Base-by-base conservation (phyloP, 2,113 vertebrate genomes). In the Urocynchramus pylzowi region DNA sequence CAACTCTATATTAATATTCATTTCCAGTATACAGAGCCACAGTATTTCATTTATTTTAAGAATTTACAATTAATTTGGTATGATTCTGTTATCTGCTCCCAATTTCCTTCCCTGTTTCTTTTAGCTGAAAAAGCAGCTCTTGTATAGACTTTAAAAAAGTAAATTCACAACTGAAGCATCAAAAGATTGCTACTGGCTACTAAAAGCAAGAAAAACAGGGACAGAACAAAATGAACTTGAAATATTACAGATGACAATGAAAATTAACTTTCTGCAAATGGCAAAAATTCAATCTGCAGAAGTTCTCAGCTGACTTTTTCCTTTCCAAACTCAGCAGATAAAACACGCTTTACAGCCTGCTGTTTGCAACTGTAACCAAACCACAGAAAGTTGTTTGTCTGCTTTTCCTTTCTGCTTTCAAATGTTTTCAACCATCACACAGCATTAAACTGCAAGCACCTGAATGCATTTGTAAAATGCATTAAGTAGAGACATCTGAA, bases 11-110 rank as follows among this genome's bases (percentile, higher is more conserved):
- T 95, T 97, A 96, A 96, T 97, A 95, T 97, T 96, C 90, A 95
- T 84, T 95, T 97, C 87, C 93, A 95, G 76, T 97, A 96, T 84
- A 97, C 35, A 91, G 52, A 96, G 81, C 79, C 91, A 95, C 86
- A 94, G 96, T 96, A 96, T 97, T 97, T 97, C 96, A 97, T 97
- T 97, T 96, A 97, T 97, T 97, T 95, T 97, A 97, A 97, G 96
- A 97, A 97, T 97, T 97, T 97, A 95, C 95, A 97, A 97, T 97
- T 97, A 97, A 96, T 97, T 92, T 97, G 84, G 88, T 89, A 94
- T 87, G 94, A 97, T 97, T 97, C 95, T 74, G 94, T 97, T 97
- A 97, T 96, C 96, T 95, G 91, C 64, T 96, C 86, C 92, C 90
- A 95, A 97, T 94, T 97, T 97, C 95, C 94, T 97, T 94, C 56